Percentiles rank a stretch among this genome's conserved stretches.
Evolutionary conservation across 2,113 vertebrate species (phyloP).

Genomic region (Bos indicus): DNA sequence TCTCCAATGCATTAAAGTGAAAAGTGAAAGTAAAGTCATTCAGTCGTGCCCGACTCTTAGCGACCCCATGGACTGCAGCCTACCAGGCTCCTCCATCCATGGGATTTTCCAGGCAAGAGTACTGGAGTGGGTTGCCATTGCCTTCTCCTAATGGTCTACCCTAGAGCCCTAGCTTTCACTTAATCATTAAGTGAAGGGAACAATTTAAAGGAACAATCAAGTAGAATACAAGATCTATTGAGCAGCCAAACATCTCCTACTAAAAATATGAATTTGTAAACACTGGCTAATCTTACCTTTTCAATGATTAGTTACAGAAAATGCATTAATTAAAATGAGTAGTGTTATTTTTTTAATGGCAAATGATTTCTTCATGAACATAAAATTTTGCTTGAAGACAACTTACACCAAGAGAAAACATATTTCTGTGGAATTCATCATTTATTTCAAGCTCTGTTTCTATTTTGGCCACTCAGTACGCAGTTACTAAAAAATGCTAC

Average conservation of each 20-base stretch:
- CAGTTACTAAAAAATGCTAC: not conserved
- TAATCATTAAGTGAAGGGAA: not conserved
- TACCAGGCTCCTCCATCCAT: too few species aligned
- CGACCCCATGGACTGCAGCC: too few species aligned
- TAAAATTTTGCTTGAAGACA: not conserved
- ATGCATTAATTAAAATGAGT: constrained; percentile 29
- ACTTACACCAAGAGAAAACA: not conserved
- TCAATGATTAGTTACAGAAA: constrained; percentile 46
- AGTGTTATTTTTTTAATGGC: not conserved
- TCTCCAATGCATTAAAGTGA: too few species aligned
- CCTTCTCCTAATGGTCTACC: not conserved
- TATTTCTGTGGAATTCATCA: not conserved
- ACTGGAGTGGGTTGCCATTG: too few species aligned
- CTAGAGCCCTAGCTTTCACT: not conserved
- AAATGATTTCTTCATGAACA: not conserved
- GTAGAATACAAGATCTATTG: constrained; percentile 12
- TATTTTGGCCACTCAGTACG: not conserved
- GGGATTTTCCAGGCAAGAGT: too few species aligned
- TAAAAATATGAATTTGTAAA: constrained; percentile 52
- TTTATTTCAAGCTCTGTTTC: not conserved
- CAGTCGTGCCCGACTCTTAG: too few species aligned
- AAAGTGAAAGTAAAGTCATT: too few species aligned
- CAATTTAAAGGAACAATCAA: constrained; percentile 26
- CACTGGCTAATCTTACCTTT: not conserved
- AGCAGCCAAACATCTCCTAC: not conserved